These are phyloP conservation scores for Lophotis ruficrista DNA, from an alignment of 2,113 vertebrate genomes.

Conservation along the genomic window DNA sequence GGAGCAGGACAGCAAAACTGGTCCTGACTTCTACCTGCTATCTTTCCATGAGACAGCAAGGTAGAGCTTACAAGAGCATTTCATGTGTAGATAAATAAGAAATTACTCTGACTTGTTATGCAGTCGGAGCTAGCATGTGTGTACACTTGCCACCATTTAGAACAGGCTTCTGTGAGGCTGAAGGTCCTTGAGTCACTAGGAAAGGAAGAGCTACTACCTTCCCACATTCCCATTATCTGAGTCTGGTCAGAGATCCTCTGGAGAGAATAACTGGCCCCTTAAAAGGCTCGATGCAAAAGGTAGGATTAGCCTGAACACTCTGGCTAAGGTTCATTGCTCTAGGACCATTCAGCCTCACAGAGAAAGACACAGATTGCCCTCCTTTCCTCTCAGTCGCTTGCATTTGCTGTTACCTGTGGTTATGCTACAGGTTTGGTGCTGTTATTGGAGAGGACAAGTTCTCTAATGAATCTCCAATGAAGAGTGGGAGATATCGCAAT, in stretches of 20 bases:
- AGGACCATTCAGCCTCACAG: not conserved
- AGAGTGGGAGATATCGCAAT: not conserved
- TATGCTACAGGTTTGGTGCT: not conserved
- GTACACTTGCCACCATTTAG: too few relatives aligned
- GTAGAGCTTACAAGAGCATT: not conserved
- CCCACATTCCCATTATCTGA: not conserved
- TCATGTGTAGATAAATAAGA: not conserved
- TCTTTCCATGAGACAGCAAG: not conserved
- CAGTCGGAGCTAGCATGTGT: not conserved
- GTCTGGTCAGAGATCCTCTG: not conserved
- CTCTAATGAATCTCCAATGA: not conserved
- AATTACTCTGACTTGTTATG: not conserved
- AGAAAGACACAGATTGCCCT: not conserved
- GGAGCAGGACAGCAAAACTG: not conserved
- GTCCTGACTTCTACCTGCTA: not conserved
- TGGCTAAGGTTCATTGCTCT: not conserved
- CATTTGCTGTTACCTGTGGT: not conserved
- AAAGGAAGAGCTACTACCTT: not conserved
- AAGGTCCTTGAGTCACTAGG: not conserved
- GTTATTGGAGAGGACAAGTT: not conserved
- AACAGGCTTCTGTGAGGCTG: not conserved
- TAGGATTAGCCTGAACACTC: not conserved
- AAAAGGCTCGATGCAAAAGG: not conserved
- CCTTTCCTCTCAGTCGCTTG: not conserved
- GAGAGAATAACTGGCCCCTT: not conserved